Conservation (phyloP, 2,797 vertebrate species). For the Myotis pilosus region DNA sequence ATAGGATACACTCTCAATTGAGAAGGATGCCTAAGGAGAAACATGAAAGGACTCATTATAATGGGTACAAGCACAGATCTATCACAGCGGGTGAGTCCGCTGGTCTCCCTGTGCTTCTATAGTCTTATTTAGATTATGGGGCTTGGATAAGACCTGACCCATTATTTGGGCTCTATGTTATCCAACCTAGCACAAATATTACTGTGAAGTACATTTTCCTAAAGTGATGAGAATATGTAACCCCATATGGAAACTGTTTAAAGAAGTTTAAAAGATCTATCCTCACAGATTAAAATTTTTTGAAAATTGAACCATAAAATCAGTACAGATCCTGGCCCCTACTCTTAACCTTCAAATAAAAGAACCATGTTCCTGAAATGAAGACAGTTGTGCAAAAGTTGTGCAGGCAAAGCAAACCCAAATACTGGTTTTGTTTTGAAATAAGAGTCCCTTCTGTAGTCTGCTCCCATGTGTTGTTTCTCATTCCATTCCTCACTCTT, state of each 20-base stretch:
- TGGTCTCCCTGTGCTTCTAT: neutral
- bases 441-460: neutral
- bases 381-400: conserved; percentile 18
- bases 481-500: conserved; percentile 52
- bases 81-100: rapidly evolving
- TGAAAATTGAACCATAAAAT: conserved; percentile 50
- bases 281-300: conserved; percentile 31
- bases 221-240: neutral
- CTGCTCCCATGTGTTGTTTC: conserved; percentile 34
- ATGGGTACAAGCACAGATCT: neutral
- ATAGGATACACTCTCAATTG: no score
- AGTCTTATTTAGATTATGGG: neutral
- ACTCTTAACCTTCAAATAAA: conserved; percentile 7
- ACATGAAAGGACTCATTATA: neutral
- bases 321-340: neutral
- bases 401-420: conserved; percentile 51
- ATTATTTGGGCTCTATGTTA: no score
- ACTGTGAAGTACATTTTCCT: neutral
- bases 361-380: neutral
- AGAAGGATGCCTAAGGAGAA: neutral
- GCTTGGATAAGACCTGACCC: neutral
- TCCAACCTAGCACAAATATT: neutral
- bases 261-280: neutral
- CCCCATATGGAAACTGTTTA: neutral
- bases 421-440: conserved; percentile 64